A percentile compares a stretch with the other conserved stretches of the same genome.
Conservation (phyloP, 30 jellyfish, hydroid and myxozoan genomes). For the Rhopilema esculentum region DNA sequence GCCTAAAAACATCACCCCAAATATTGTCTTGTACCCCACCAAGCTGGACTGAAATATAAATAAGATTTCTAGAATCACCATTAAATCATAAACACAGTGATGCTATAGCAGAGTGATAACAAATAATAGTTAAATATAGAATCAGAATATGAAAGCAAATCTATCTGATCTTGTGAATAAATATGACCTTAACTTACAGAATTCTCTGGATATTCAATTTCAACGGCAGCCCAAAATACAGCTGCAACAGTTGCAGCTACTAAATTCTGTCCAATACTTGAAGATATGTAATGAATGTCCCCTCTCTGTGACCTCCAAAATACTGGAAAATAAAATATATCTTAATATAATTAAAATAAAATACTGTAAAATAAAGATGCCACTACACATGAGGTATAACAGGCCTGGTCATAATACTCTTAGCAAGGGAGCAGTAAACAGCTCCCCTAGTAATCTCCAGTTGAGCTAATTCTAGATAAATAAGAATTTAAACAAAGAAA, state of each 20-base stretch:
- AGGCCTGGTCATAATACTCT: too few relatives aligned
- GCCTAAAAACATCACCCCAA: slow-evolving; percentile 74
- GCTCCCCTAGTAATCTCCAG: too few relatives aligned
- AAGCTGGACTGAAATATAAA: slow-evolving; percentile 37
- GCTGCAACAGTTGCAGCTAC: slow-evolving; percentile 52
- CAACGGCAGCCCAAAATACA: slow-evolving; percentile 40
- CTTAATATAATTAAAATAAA: not conserved
- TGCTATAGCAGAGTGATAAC: too few relatives aligned
- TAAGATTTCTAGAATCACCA: not conserved
- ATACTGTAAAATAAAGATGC: too few relatives aligned
- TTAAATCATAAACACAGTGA: not conserved
- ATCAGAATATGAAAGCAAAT: too few relatives aligned
- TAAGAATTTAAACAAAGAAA: too few relatives aligned
- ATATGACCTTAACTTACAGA: slow-evolving; percentile 57
- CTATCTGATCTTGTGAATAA: too few relatives aligned
- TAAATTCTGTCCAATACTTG: slow-evolving; percentile 78
- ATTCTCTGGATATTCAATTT: not conserved
- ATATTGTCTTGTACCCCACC: slow-evolving; percentile 18
- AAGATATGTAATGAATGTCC: slow-evolving; percentile 58
- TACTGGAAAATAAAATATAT: slow-evolving; percentile 30
- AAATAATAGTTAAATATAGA: too few relatives aligned
- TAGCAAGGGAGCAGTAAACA: too few relatives aligned
- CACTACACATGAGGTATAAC: too few relatives aligned
- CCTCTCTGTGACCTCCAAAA: slow-evolving; percentile 80
- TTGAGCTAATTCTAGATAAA: too few relatives aligned